Evolutionary conservation across 2,888 invertebrate species (phyloP), one percentile per base, ranked within the genome.

Genomic region (Gari tellinella): DNA sequence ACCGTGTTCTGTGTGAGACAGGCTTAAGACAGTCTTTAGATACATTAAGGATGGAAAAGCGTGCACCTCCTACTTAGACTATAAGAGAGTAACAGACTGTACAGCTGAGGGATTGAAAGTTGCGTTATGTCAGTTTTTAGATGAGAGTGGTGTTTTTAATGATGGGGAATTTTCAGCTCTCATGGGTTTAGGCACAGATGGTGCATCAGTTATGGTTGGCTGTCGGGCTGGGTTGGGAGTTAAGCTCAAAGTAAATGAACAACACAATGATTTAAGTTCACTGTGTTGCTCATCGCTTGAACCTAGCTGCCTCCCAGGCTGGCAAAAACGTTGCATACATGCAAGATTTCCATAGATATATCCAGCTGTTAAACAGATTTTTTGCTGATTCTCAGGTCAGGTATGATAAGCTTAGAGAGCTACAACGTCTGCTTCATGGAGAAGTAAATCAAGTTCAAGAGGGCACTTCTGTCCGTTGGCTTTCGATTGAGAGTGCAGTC

Each of bases 81-180:
- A 74, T 51, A 51, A 52, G 43, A 26, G 43, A 19, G 45, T 70
- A 3, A 70, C 69, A 40, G 66, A 75, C 62, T 56, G 75, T 38
- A 70, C 57, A 19, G 69, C 66, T 14, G 62, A 41, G 15, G 66
- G 69, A 0, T 48, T 75, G 10, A 57, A 65, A 58, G 21, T 21
- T 38, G n/a, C 62, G 15, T 15, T 66, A 10, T 26, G 40, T 52
- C 46, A 60, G 14, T 60, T 31, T 64, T 15, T 51, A n/a, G 5
- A 15, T 17, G 15, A 38, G 17, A 19, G 14, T 12, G 55, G 55
- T 4, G 12, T 55, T 2, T 40, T 55, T 7, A 14, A 40, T 21
- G 55, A 41, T 40, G 55, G n/a, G 14, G 23, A 55, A 40, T 55
- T 37, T 37, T 53, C 53, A 15, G 10, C 12, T 14, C n/a, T 53